A percentile compares a stretch with the other conserved stretches of the same genome.
Evolutionary conservation across 2,888 invertebrate genomes (phyloP).

Genomic region (Zelleria hepariella): DNA sequence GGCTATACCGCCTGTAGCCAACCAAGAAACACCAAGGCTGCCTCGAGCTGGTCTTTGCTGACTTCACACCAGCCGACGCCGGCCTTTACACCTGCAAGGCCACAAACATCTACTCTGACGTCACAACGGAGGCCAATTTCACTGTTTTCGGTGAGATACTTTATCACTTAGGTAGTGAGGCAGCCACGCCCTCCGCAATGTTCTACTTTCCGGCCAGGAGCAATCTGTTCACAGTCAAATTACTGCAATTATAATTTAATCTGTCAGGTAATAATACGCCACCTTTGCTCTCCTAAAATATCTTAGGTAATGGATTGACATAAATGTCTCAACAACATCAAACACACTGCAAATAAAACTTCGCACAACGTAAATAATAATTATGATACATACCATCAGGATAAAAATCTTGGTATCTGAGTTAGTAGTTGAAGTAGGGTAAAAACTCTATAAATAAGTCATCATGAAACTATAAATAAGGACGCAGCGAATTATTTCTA

Average conservation of each 20-base stretch:
- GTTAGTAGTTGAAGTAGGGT: no score
- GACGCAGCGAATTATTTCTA: constrained; percentile 11
- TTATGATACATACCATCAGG: no score
- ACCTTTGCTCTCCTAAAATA: not conserved
- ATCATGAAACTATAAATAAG: constrained; percentile 11
- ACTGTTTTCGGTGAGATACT: constrained; percentile 85
- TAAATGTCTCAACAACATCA: not conserved
- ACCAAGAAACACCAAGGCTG: constrained; percentile 87
- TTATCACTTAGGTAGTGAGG: no score
- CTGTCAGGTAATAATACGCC: not conserved
- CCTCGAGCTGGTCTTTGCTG: constrained; percentile 89
- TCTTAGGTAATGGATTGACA: not conserved
- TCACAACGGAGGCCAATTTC: constrained; percentile 80
- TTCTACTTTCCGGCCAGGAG: no score
- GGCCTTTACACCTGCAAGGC: constrained; percentile 90
- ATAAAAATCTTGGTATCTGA: no score
- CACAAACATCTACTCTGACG: constrained; percentile 84
- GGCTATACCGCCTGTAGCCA: no score
- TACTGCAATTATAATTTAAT: not conserved
- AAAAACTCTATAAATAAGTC: constrained; percentile 6
- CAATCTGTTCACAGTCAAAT: not conserved
- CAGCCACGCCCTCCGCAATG: no score
- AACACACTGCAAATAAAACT: not conserved
- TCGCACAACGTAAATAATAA: no score
- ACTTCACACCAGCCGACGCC: constrained; percentile 83